Base-by-base conservation (phyloP, 2,113 vertebrate genomes). In the Pygoscelis adeliae region DNA sequence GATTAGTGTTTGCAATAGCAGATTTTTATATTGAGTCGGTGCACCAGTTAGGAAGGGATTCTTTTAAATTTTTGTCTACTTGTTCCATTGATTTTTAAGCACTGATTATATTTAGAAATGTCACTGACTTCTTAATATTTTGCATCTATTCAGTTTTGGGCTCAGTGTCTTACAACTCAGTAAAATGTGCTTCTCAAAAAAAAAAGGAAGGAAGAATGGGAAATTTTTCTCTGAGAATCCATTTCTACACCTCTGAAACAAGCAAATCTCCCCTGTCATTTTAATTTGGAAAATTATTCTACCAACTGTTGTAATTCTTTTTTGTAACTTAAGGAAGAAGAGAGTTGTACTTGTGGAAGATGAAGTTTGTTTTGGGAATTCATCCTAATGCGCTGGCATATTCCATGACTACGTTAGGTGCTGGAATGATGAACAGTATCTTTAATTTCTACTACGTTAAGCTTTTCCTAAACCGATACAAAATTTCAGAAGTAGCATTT, bases 381-480 rank as follows among this genome's bases (percentile, higher is more conserved):
- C 98, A 99, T 56, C 91, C 96, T 23, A 98, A 97, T 77, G 98
- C 98, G 0, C 55, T 99, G 94, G 98, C 99, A 21, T 99, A 99
- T 94, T 98, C 98, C 73, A 98, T 99, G 99, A 99, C 99, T 27
- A 99, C 99, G 0, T 97, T 99, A 42, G 99, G 99, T 13, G 97
- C 99, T 52, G 95, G 97, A 67, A 99, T 99, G 99, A 99, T 99
- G 97, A 99, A 99, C 97, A 99, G 98, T 44, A 98, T 99, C 91
- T 99, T 99, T 90, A 98, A 97, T 95, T 99, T 99, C 97, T 99
- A 99, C 96, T 99, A 99, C 4, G 98, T 99, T 27, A 99, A 99
- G 93, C 98, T 99, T 36, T 99, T 99, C 92, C 91, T 99, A 58
- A 98, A 99, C 74, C 97, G 95, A 26, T 99, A 99, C 97, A 98